Evolutionary conservation across 2,797 vertebrate genomes (phyloP).

Genomic region (Syngnathus rostellatus): DNA sequence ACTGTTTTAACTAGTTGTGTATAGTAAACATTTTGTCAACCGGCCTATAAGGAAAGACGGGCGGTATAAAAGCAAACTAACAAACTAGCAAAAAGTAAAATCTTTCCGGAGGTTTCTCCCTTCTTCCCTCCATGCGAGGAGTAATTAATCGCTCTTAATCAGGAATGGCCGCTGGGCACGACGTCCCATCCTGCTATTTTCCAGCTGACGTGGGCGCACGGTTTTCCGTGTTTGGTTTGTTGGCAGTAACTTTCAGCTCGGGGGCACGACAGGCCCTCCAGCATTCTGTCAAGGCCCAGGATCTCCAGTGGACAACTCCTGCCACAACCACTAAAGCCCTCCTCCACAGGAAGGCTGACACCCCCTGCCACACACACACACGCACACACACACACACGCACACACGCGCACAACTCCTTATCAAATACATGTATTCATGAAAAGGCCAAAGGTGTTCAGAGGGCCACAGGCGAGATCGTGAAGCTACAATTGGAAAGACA

Average conservation of each 20-base stretch:
- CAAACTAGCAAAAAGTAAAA: conserved; percentile 35
- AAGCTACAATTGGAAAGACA: conserved; percentile 37
- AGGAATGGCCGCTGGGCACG: conserved; percentile 68
- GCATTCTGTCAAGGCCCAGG: conserved; percentile 56
- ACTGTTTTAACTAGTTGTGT: neutral
- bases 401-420: conserved; percentile 27
- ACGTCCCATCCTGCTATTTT: conserved; percentile 62
- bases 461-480: conserved; percentile 44
- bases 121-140: conserved; percentile 42
- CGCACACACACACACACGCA: no score
- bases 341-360: conserved; percentile 45
- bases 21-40: neutral
- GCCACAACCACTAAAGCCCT: conserved; percentile 56
- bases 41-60: neutral
- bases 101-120: conserved; percentile 46
- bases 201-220: conserved; percentile 38
- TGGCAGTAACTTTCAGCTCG: conserved; percentile 49
- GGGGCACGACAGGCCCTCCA: conserved; percentile 58
- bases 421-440: conserved; percentile 63
- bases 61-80: conserved; percentile 26
- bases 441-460: conserved; percentile 44
- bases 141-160: conserved; percentile 70
- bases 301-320: conserved; percentile 51
- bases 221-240: conserved; percentile 47
- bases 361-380: conserved; percentile 8